Conservation (phyloP, 2,888 invertebrate genomes). For the Amiota mariae region DNA sequence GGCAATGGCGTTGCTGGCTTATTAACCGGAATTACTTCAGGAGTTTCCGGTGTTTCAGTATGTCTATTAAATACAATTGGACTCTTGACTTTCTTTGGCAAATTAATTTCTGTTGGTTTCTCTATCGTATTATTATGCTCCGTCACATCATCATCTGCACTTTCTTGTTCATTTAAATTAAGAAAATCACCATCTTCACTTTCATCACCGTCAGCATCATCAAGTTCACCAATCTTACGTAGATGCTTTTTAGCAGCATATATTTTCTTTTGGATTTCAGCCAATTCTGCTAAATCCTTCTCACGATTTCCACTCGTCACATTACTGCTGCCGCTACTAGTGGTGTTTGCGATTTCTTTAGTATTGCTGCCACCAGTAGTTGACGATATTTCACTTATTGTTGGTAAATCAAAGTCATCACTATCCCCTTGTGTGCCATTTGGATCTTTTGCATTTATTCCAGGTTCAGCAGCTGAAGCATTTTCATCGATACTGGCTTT, state of each 20-base stretch:
- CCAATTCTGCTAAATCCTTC: constrained; percentile 75
- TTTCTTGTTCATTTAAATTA: constrained; percentile 78
- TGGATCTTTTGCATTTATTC: constrained; percentile 44
- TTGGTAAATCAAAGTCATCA: constrained; percentile 75
- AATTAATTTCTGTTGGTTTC: constrained; percentile 26
- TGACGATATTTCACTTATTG: constrained; percentile 73
- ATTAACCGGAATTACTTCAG: constrained; percentile 31
- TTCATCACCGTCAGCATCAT: constrained; percentile 72
- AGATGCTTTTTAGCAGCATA: constrained; percentile 76
- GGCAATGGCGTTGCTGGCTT: constrained; percentile 9
- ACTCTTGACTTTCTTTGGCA: constrained; percentile 59
- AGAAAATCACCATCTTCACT: constrained; percentile 81
- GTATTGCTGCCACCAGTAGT: constrained; percentile 48
- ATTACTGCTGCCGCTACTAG: constrained; percentile 9
- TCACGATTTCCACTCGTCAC: constrained; percentile 59
- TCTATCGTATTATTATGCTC: constrained; percentile 39
- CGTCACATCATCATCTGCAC: constrained; percentile 71
- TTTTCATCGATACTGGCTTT: constrained; percentile 45
- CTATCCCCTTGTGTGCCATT: constrained; percentile 59
- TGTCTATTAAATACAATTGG: constrained; percentile 68
- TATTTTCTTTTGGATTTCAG: constrained; percentile 79
- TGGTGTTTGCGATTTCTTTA: constrained; percentile 27
- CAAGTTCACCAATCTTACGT: constrained; percentile 74
- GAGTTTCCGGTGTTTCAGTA: constrained; percentile 31
- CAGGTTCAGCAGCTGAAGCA: background rate